Conservation (phyloP, 1,140 invertebrate species). For the Caenorhabditis inopinata region DNA sequence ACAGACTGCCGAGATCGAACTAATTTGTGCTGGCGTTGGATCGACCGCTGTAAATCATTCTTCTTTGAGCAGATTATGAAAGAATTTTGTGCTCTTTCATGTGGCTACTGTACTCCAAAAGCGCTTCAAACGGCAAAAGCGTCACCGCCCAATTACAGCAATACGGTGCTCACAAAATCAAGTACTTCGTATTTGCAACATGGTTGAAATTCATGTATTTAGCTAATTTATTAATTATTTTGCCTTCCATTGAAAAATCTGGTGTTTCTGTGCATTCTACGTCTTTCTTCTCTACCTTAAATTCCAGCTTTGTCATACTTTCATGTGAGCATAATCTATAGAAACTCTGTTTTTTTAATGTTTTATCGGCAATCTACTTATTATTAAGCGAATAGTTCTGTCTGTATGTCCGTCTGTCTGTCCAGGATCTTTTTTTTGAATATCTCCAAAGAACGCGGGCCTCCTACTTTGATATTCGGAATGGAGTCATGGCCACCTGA, state of each 20-base stretch:
- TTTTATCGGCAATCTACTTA: too few relatives aligned
- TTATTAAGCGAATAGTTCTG: too few relatives aligned
- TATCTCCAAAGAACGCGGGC: too few relatives aligned
- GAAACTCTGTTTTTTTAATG: too few relatives aligned
- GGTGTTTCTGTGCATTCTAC: not conserved
- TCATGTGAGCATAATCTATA: not conserved
- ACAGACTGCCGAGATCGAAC: constrained; percentile 55
- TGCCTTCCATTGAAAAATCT: too few relatives aligned
- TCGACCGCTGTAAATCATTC: constrained; percentile 53
- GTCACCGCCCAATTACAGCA: constrained; percentile 11
- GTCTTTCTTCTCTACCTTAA: not conserved
- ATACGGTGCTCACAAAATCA: constrained; percentile 11
- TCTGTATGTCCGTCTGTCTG: too few relatives aligned
- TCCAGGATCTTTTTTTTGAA: too few relatives aligned
- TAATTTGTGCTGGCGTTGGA: constrained; percentile 62
- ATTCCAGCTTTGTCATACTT: constrained; percentile 8
- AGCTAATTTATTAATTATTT: not conserved
- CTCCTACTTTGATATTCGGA: too few relatives aligned
- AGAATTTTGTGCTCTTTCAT: constrained; percentile 56
- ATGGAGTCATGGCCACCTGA: too few relatives aligned
- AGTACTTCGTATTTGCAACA: constrained; percentile 13
- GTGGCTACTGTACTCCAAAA: constrained; percentile 45
- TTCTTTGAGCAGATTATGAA: constrained; percentile 64
- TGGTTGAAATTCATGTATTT: too few relatives aligned
- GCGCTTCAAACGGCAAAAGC: constrained; percentile 14